A percentile compares a stretch with the other conserved stretches of the same genome.
phyloP scores from a whole-genome alignment of 2,797 vertebrate genomes.

The Myotis vivesi region DNA sequence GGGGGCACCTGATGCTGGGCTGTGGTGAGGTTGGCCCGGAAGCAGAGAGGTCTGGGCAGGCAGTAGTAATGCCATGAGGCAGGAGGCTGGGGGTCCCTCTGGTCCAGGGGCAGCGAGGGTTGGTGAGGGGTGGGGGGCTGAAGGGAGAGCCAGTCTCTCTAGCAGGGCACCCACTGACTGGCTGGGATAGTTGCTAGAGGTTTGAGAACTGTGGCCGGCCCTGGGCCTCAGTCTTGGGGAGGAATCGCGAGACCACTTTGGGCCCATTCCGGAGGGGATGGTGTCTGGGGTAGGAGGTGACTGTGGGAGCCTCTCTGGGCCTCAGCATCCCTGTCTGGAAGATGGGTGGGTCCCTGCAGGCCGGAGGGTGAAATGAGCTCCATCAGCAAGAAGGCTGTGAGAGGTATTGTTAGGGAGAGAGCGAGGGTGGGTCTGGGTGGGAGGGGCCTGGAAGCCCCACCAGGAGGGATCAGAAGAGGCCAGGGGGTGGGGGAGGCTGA shows the following conservation, averaged over 20 bases:
- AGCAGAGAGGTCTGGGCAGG: neutral
- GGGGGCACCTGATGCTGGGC: neutral
- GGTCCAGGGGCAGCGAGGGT: neutral
- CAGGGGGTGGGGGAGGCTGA: neutral
- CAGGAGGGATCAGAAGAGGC: neutral
- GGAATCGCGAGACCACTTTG: rapidly evolving
- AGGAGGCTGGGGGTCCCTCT: neutral
- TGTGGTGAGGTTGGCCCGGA: neutral
- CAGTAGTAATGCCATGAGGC: rapidly evolving
- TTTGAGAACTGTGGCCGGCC: neutral
- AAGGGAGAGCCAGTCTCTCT: neutral
- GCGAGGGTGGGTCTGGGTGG: rapidly evolving
- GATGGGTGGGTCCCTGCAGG: neutral
- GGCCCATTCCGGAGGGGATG: neutral
- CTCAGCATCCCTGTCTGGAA: neutral
- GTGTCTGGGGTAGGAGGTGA: neutral
- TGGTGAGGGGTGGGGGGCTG: neutral
- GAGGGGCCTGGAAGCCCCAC: neutral
- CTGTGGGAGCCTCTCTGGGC: neutral
- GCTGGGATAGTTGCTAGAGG: neutral
- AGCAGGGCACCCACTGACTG: neutral
- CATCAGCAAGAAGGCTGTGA: rapidly evolving
- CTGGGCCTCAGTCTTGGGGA: neutral
- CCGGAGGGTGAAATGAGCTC: neutral
- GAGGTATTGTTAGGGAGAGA: rapidly evolving